phyloP scores from a whole-genome alignment of 1,140 invertebrate genomes.

The Trichoplusia ni region DNA sequence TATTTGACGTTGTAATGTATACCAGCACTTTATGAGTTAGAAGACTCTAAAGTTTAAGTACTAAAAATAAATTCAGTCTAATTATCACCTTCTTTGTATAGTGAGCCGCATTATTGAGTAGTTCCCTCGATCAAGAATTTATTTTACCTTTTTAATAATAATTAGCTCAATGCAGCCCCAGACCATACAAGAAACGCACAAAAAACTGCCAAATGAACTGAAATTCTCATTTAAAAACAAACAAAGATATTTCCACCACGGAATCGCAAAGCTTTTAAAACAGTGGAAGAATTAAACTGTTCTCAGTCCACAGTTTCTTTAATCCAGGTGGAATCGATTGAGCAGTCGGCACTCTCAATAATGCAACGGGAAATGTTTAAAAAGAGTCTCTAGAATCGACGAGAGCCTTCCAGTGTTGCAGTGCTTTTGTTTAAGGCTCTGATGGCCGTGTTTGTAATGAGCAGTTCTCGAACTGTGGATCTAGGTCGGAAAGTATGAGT shows the following conservation, averaged over 20 bases:
- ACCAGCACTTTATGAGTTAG: background rate
- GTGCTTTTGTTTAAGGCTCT: slow-evolving; percentile 39
- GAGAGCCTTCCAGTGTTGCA: slow-evolving; percentile 42
- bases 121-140: no score
- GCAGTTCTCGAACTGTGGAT: slow-evolving; percentile 17
- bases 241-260: background rate
- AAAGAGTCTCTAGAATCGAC: slow-evolving; percentile 51
- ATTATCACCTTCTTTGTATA: no score
- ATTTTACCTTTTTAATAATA: no score
- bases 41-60: no score
- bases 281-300: slow-evolving; percentile 19
- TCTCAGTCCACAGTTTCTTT: slow-evolving; percentile 21
- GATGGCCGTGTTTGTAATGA: background rate
- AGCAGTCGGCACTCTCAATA: slow-evolving; percentile 53
- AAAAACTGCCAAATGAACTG: background rate
- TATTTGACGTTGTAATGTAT: no score
- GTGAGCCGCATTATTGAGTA: no score
- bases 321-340: slow-evolving; percentile 43
- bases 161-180: no score
- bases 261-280: slow-evolving; percentile 9
- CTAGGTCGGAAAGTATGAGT: no score
- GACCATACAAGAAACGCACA: no score
- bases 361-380: slow-evolving; percentile 57
- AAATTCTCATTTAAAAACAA: background rate
- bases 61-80: no score